A percentile compares a stretch with the other conserved stretches of the same genome.
Evolutionary conservation across 2,888 invertebrate genomes (phyloP).

Genomic region (Ophraella communa): DNA sequence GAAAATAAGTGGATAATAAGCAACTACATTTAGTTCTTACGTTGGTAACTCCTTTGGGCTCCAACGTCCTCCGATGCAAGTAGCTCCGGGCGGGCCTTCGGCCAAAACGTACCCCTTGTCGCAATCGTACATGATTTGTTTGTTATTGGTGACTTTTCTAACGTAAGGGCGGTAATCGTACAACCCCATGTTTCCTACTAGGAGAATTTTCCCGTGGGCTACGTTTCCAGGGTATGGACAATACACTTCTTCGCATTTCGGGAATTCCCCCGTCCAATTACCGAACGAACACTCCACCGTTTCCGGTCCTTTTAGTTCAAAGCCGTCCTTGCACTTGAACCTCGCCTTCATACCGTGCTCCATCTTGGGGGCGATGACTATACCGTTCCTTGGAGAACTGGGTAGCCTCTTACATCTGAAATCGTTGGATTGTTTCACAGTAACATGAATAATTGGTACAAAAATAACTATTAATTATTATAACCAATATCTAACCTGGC

Average conservation of each 20-base stretch:
- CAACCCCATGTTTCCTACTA: slow-evolving; percentile 94
- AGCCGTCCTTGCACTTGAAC: slow-evolving; percentile 94
- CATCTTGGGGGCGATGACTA: slow-evolving; percentile 97
- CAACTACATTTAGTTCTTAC: slow-evolving; percentile 56
- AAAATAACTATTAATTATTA: too few relatives aligned
- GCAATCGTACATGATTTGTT: slow-evolving; percentile 96
- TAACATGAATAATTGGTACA: too few relatives aligned
- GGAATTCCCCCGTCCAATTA: slow-evolving; percentile 90
- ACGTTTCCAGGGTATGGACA: slow-evolving; percentile 93
- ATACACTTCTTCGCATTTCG: slow-evolving; percentile 87
- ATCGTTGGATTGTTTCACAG: not conserved
- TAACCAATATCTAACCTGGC: slow-evolving; percentile 73
- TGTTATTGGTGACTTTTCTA: slow-evolving; percentile 86
- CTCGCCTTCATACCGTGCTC: slow-evolving; percentile 95
- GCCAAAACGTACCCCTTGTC: slow-evolving; percentile 87
- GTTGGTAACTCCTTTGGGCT: slow-evolving; percentile 86
- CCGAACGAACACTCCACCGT: slow-evolving; percentile 92
- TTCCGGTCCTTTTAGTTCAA: slow-evolving; percentile 72
- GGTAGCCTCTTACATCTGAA: slow-evolving; percentile 57
- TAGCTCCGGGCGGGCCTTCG: slow-evolving; percentile 91
- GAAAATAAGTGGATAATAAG: too few relatives aligned
- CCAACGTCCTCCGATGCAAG: slow-evolving; percentile 94
- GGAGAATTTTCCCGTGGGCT: slow-evolving; percentile 85
- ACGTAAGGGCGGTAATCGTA: slow-evolving; percentile 96
- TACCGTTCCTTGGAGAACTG: slow-evolving; percentile 83